Evolutionary conservation across 2,113 vertebrate genomes (phyloP).

Genomic region (Patagioenas fasciata): DNA sequence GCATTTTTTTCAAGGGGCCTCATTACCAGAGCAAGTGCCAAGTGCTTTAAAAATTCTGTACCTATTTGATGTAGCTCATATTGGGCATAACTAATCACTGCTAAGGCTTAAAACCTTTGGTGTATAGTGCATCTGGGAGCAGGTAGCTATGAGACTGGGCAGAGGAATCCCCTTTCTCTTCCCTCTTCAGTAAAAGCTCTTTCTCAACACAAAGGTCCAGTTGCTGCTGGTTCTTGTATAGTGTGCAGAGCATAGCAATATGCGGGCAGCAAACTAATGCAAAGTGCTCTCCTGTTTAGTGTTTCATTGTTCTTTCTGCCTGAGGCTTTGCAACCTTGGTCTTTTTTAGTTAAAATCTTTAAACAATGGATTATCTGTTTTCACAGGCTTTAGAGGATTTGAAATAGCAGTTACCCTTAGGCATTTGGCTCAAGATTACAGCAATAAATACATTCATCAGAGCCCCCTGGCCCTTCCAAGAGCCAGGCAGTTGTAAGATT

Average conservation of each 20-base stretch:
- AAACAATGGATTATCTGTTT: conserved; percentile 67
- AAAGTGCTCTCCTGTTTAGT: conserved; percentile 17
- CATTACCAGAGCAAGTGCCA: background rate
- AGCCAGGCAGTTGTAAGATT: conserved; percentile 15
- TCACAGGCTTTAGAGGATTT: conserved; percentile 47
- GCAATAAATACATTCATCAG: conserved; percentile 26
- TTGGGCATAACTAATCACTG: background rate
- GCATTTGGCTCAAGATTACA: conserved; percentile 54
- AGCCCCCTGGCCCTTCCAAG: conserved; percentile 3
- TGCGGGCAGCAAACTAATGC: conserved; percentile 11
- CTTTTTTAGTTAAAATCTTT: conserved; percentile 60
- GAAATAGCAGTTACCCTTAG: conserved; percentile 55
- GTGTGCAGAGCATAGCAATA: background rate
- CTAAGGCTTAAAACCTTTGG: background rate
- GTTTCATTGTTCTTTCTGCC: conserved; percentile 43
- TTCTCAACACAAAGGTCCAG: background rate
- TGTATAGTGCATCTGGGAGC: background rate
- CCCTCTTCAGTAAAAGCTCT: background rate
- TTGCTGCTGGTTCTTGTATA: background rate
- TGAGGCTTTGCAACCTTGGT: conserved; percentile 42
- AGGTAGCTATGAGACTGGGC: background rate
- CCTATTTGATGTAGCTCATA: background rate
- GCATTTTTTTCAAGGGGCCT: background rate
- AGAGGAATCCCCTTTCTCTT: background rate
- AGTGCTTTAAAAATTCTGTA: conserved; percentile 3